Evolutionary conservation across 1,140 invertebrate genomes (phyloP).

Genomic region (Radopholus similis): DNA sequence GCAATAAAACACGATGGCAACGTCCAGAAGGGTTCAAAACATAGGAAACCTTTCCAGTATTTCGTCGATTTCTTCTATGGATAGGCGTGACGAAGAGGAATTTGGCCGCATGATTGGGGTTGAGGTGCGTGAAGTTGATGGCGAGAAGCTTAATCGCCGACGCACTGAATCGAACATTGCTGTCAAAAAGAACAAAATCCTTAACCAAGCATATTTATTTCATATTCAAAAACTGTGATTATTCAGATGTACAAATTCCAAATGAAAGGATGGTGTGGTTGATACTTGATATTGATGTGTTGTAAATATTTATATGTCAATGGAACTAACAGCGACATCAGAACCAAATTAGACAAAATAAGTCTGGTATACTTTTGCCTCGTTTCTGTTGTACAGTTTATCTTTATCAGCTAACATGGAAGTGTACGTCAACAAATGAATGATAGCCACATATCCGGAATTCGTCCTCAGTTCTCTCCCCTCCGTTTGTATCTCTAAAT

Average conservation of each 20-base stretch:
- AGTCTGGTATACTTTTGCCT: too few species aligned
- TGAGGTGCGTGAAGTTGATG: constrained; percentile 1
- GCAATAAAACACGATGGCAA: neutral
- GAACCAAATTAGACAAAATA: too few species aligned
- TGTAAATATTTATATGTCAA: too few species aligned
- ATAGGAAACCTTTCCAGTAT: constrained; percentile 18
- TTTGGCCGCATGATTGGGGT: neutral
- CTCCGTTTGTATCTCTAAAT: neutral
- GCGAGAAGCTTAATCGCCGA: constrained; percentile 11
- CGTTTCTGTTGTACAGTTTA: too few species aligned
- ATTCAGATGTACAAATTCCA: too few species aligned
- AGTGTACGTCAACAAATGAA: neutral
- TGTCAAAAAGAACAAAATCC: too few species aligned
- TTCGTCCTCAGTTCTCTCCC: neutral
- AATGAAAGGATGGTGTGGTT: too few species aligned
- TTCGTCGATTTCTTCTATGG: constrained; percentile 23
- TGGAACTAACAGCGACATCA: too few species aligned
- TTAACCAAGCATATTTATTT: too few species aligned
- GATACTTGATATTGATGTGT: too few species aligned
- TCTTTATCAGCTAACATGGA: neutral
- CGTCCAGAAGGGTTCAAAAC: neutral
- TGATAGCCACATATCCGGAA: neutral
- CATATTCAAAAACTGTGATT: too few species aligned
- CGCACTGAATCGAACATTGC: too few species aligned
- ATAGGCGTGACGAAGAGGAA: constrained; percentile 16